Evolutionary conservation across 2,888 invertebrate species (phyloP), one percentile per base, ranked within the genome.

Genomic region (Aspidiotus destructor): DNA sequence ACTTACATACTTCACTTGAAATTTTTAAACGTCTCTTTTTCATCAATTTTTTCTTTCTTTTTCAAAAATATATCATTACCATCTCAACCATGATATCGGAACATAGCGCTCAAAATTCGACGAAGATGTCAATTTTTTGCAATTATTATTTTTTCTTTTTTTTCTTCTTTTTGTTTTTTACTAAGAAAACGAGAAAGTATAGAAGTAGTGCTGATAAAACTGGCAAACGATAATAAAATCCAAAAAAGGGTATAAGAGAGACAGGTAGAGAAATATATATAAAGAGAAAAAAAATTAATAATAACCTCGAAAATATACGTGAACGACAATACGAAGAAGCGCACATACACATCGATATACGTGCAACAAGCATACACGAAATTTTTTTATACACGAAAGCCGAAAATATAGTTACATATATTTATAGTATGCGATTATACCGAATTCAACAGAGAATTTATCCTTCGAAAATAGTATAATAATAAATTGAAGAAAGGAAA

Each of bases 371-470:
- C 57, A 40, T 41, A 58, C 44, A 65, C 48, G 41, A 58, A 65
- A 15, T 65, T 58, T 57, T 57, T 65, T 65, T 65, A 41, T 44
- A 65, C 60, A 60, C 57, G 55, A 65, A 64, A 65, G 65, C 28
- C 64, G 64, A 17, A 65, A 58, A 58, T 58, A 58, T 40, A 40
- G 58, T 48, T 13, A 58, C 8, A 17, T 13, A 13, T 16, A 28
- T 28, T 28, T 28, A 28, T 28, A 28, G 28, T 28, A 28, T 28
- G 28, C 28, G 28, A 28, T 28, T 28, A 28, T 28, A 28, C 28
- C 28, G 28, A 28, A 28, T 28, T 28, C 28, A 28, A 28, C 28
- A 28, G 28, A 28, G 28, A 28, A 28, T 28, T 28, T 28, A 28
- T 28, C 5, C 28, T 28, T 28, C 28, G 57, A 58, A 40, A 60